These are phyloP conservation scores for Todus mexicanus DNA, from an alignment of 2,797 vertebrate species.

Conservation along the genomic window DNA sequence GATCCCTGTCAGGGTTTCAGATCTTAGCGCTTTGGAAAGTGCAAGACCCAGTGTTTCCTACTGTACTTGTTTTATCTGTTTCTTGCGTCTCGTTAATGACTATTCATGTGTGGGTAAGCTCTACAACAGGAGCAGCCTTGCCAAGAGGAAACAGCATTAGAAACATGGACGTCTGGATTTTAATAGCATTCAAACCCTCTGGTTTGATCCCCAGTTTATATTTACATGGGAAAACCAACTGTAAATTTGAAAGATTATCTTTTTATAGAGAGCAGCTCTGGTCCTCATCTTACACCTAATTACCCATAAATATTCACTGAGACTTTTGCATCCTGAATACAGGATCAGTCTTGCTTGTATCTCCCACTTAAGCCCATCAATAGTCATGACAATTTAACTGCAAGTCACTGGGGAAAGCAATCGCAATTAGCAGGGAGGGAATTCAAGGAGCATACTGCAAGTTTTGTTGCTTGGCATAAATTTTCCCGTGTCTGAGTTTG, in stretches of 20 bases:
- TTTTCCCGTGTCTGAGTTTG: not conserved
- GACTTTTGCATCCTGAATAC: slow-evolving; percentile 1
- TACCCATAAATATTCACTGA: slow-evolving; percentile 7
- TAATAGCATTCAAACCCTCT: not conserved
- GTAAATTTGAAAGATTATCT: not conserved
- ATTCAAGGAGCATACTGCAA: not conserved
- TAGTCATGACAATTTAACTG: not conserved
- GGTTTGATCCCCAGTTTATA: not conserved
- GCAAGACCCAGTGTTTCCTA: not conserved
- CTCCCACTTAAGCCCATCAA: not conserved
- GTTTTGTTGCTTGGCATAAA: slow-evolving; percentile 5
- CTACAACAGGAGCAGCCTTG: not conserved
- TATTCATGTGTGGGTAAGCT: not conserved
- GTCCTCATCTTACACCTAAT: slow-evolving; percentile 21
- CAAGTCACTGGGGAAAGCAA: slow-evolving; percentile 2
- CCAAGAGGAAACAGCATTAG: not conserved
- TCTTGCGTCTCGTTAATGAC: not conserved
- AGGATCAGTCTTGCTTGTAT: slow-evolving; percentile 3
- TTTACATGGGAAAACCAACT: not conserved
- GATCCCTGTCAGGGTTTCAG: not conserved
- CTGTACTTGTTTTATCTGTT: not conserved
- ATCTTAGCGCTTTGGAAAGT: not conserved
- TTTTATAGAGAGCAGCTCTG: not conserved
- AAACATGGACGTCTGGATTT: not conserved
- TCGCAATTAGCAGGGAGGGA: not conserved